Base-by-base conservation (phyloP, 2,888 invertebrate species). In the Frankliniella fusca region DNA sequence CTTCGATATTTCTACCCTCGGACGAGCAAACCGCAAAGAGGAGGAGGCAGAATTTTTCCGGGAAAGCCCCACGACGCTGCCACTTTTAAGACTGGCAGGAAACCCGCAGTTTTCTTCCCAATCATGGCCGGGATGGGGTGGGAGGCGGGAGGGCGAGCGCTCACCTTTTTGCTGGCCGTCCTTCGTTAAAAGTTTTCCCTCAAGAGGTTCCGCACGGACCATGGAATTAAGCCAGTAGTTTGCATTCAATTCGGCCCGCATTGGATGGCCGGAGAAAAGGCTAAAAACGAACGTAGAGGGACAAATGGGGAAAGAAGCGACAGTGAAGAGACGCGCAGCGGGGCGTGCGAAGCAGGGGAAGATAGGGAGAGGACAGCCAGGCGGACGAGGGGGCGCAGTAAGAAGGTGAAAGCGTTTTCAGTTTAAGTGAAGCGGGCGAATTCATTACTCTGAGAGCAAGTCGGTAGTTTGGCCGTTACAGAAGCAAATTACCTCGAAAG, bases 381-480 rank as follows among this genome's bases (percentile, higher is more conserved):
- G 23, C 5, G n/a, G 65, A 65, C 18, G 65, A 65, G n/a, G n/a
- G 61, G 61, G 18, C 0, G 38, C 12, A 54, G 54, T 15, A 54
- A 54, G 15, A 54, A 54, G 54, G 20, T 20, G 70, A n/a, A 76
- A 23, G 70, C 70, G 27, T 76, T 76, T 76, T 76, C 70, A 76
- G 70, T 76, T 76, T 27, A 76, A 76, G 70, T 76, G 70, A 76
- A 76, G 70, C 70, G 70, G 70, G 23, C 70, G 70, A 76, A 76
- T 76, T 76, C 70, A 76, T 76, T 76, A 76, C 70, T 27, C 70
- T 76, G 70, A 76, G 70, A 76, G 70, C 70, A 76, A 27, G 70
- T 76, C 70, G 70, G 70, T 76, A 76, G 70, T 76, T 76, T 76
- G 70, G 70, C 70, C 70, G 70, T 76, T 76, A 76, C 70, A 76